Evolutionary conservation across 2,888 invertebrate species (phyloP), one percentile per base, ranked within the genome.

Genomic region (Hirtodrosophila histrioides): DNA sequence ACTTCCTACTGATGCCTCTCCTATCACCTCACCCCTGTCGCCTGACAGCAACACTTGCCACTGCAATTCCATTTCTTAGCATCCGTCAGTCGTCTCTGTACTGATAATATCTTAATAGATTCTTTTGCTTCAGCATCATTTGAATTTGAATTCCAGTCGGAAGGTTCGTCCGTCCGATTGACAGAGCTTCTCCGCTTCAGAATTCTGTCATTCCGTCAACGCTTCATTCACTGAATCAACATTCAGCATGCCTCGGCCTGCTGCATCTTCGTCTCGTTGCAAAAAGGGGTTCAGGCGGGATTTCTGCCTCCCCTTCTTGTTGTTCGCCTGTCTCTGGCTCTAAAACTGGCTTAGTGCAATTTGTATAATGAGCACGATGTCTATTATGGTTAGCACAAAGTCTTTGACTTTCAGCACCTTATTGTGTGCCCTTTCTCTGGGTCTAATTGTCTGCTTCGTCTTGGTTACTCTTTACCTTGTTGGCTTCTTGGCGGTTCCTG

Each of bases 31-130:
- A 27, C 27, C 27, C 27, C 27, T 27, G 17, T 17, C 17, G 17
- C 17, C 17, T 17, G 17, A 2, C 17, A 17, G 17, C 17, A 17
- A 17, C 17, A 51, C 50, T 58, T 46, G 43, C 54, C 44, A 36
- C 48, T 48, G 75, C 61, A 56, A 54, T 64, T 54, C 37, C 70
- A 48, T 65, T 72, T 54, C 70, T 64, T 63, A 43, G 8, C 72
- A 33, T 35, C 29, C 46, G 17, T 29, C 36, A 40, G 17, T 36
- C 31, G 39, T 40, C 56, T 48, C 31, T 31, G 9, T 31, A 56
- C 75, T 82, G 80, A 88, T 88, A 86, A 84, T 78, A 86, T 84
- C 84, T 84, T 84, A 84, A 84, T 88, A 84, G 84, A 84, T 84
- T 88, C 84, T 77, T 83, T 86, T 72, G 82, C 85, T 66, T 82